Evolutionary conservation across 2,888 invertebrate species (phyloP).

Genomic region (Hydrotaea diabolus): DNA sequence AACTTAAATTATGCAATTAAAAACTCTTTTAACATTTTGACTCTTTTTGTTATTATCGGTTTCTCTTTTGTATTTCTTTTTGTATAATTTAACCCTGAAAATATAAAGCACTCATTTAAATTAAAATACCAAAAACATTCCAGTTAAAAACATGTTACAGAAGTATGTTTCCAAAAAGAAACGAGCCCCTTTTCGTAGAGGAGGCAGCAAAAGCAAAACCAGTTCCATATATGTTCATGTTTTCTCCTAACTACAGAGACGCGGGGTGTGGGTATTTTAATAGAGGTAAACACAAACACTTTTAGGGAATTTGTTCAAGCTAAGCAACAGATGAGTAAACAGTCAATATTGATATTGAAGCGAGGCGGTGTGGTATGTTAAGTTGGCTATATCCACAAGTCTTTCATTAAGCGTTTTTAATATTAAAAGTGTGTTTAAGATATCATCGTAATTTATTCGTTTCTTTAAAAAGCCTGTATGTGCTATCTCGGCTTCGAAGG

Average conservation of each 20-base stretch:
- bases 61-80: no score
- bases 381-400: no score
- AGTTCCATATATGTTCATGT: slow-evolving; percentile 4
- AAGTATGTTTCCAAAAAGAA: neutral
- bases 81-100: slow-evolving; percentile 21
- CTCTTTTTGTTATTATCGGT: neutral
- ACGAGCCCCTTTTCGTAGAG: slow-evolving; percentile 34
- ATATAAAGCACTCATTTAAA: neutral
- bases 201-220: neutral
- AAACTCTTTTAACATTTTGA: no score
- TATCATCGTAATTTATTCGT: no score
- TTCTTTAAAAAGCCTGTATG: no score
- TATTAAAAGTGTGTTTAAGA: no score
- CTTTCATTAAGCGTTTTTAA: no score
- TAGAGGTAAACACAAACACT: neutral
- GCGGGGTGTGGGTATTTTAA: neutral
- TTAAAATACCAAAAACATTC: neutral
- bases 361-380: no score
- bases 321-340: slow-evolving; percentile 7
- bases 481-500: no score
- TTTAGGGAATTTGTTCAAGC: neutral
- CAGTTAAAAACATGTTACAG: neutral
- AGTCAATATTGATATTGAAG: no score
- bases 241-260: neutral
- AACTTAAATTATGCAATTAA: neutral